These are phyloP conservation scores for Tonatia bakeri DNA, from an alignment of 2,113 vertebrate species.

Conservation along the genomic window DNA sequence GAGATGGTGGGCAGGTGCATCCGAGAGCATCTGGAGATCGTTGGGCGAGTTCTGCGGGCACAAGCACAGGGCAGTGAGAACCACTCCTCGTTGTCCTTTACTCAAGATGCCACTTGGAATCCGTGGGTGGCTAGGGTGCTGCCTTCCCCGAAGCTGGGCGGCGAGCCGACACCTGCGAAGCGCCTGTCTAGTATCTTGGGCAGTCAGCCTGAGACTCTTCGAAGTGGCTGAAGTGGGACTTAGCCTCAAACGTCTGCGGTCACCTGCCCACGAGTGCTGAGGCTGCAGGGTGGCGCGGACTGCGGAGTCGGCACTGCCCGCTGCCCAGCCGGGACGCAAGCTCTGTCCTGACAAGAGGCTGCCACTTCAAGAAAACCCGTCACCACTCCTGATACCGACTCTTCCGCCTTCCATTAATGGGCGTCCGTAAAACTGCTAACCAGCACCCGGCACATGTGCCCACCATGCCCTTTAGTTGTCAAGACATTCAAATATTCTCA, in stretches of 20 bases:
- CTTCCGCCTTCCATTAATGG: not conserved
- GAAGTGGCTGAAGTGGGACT: not conserved
- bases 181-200: accelerated
- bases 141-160: not conserved
- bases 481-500: not conserved
- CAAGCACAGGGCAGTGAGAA: not conserved
- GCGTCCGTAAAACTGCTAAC: not conserved
- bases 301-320: not conserved
- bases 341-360: not conserved
- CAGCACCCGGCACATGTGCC: not conserved
- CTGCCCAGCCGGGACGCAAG: not conserved
- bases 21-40: constrained; percentile 97
- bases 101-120: not conserved
- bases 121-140: accelerated
- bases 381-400: not conserved
- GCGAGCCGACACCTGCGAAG: not conserved
- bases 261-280: not conserved
- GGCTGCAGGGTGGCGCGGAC: not conserved
- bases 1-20: constrained; percentile 97
- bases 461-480: not conserved
- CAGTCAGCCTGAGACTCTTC: not conserved
- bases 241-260: not conserved
- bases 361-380: not conserved
- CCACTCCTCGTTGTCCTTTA: not conserved
- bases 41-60: constrained; percentile 93